These are phyloP conservation scores for Hydrolagus colliei DNA, from an alignment of 2,797 vertebrate genomes.

Conservation along the genomic window DNA sequence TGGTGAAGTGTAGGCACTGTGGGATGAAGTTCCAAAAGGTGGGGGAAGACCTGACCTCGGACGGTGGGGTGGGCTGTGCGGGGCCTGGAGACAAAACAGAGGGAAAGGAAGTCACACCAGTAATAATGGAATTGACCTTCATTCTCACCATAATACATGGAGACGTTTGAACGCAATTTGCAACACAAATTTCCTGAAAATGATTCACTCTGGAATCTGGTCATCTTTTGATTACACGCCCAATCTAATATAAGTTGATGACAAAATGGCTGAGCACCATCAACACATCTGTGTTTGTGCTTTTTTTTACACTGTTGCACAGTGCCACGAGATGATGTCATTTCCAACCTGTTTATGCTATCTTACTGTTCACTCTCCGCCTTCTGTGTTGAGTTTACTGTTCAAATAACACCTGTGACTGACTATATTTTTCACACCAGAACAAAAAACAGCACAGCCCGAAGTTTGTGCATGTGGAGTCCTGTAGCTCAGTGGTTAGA, in stretches of 20 bases:
- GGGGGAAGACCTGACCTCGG: too few species aligned
- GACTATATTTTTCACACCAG: not conserved
- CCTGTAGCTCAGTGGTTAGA: too few species aligned
- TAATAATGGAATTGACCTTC: too few species aligned
- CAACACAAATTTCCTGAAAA: not conserved
- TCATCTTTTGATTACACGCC: not conserved
- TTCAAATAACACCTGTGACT: not conserved
- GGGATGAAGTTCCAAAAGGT: too few species aligned
- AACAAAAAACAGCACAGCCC: not conserved
- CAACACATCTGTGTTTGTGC: conserved; percentile 27
- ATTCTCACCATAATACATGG: too few species aligned
- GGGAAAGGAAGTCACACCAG: too few species aligned
- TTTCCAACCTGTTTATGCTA: not conserved
- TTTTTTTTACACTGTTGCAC: not conserved
- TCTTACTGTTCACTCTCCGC: not conserved
- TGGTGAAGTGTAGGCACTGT: too few species aligned
- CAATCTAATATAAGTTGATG: conserved; percentile 17
- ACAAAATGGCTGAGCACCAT: conserved; percentile 10
- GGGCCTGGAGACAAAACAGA: too few species aligned
- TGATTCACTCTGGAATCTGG: not conserved
- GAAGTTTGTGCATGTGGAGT: not conserved
- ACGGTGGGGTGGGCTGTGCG: too few species aligned
- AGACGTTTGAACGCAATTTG: too few species aligned
- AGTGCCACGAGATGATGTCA: not conserved
- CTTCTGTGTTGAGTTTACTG: not conserved